Base-by-base conservation (phyloP, 2,888 invertebrate species). In the Melitaea athalia region DNA sequence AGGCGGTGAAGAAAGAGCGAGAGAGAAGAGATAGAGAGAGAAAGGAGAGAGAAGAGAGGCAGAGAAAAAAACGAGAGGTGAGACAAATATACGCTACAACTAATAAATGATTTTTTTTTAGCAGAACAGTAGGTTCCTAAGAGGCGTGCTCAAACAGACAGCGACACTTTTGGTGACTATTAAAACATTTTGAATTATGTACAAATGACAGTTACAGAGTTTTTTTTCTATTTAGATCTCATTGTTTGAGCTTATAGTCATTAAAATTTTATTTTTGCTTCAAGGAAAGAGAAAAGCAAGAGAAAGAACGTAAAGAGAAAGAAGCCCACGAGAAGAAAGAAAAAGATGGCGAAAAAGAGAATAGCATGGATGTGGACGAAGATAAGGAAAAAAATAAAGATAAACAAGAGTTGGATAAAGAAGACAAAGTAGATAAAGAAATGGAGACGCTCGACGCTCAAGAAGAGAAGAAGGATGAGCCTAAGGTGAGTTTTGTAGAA, bases 31-130 rank as follows among this genome's bases (percentile, higher is more conserved):
- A 85, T 52, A 82, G 72, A 67, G 87, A 85, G 52, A 84, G 73
- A 77, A 84, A 72, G 70, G 89, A 85, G 69, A 81, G 84, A 73
- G 92, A 81, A 77, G 91, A 81, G 78, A 81, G 84, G 63, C 90
- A 91, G 82, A 87, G 75, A 77, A 92, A 81, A 81, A 93, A 84
- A 83, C 77, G 80, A 80, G 90, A 92, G 85, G 89, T 89, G 67
- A 67, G 64, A 12, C 14, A n/a, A 17, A 11, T 14, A 47, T 24
- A 1, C 10, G 11, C 38, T 38, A 38, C 38, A 24, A 24, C 24
- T 24, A 24, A 2, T 24, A 43, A 11, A 7, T 5, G 8, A 45
- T 14, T 45, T 45, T 11, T 45, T 45, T 45, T 45, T 6, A 38
- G 0, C 6, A 8, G 5, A 38, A 38, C 38, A 7, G 2, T 24